Conservation (phyloP, 1,140 invertebrate genomes). For the Cepaea nemoralis region DNA sequence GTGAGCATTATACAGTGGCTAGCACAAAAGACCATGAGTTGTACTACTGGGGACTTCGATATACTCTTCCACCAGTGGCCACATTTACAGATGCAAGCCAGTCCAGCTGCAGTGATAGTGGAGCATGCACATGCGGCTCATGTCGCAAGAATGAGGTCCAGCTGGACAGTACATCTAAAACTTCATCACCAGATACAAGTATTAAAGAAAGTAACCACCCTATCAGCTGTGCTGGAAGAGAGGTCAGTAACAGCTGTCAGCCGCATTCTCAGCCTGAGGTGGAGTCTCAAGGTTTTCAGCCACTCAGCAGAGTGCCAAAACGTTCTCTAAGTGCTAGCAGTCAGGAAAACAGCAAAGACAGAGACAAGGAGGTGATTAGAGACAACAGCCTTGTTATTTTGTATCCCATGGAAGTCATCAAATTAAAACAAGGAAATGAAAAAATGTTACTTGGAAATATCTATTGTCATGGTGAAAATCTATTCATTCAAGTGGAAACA, state of each 20-base stretch:
- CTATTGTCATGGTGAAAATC: slow-evolving; percentile 76
- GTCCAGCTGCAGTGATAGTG: slow-evolving; percentile 66
- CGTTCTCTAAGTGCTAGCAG: slow-evolving; percentile 60
- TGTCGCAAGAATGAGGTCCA: slow-evolving; percentile 46
- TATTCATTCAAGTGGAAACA: slow-evolving; percentile 78
- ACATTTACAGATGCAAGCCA: slow-evolving; percentile 54
- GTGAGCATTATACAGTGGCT: slow-evolving; percentile 78
- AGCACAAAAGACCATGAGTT: slow-evolving; percentile 79
- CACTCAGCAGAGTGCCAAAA: slow-evolving; percentile 55
- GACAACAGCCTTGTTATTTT: slow-evolving; percentile 63
- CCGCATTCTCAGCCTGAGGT: slow-evolving; percentile 60
- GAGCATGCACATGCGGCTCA: slow-evolving; percentile 13
- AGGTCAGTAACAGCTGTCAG: neutral
- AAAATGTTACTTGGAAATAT: slow-evolving; percentile 76
- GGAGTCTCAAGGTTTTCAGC: slow-evolving; percentile 67
- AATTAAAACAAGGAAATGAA: slow-evolving; percentile 72
- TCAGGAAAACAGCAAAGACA: slow-evolving; percentile 56
- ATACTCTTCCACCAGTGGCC: slow-evolving; percentile 62
- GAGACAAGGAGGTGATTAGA: slow-evolving; percentile 48
- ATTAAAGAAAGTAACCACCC: neutral
- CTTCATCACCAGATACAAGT: neutral
- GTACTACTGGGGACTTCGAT: slow-evolving; percentile 80
- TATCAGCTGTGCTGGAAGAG: neutral
- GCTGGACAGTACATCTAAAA: slow-evolving; percentile 62
- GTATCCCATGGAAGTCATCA: slow-evolving; percentile 56